Evolutionary conservation across 2,888 invertebrate genomes (phyloP).

Genomic region (Anodontia alba): DNA sequence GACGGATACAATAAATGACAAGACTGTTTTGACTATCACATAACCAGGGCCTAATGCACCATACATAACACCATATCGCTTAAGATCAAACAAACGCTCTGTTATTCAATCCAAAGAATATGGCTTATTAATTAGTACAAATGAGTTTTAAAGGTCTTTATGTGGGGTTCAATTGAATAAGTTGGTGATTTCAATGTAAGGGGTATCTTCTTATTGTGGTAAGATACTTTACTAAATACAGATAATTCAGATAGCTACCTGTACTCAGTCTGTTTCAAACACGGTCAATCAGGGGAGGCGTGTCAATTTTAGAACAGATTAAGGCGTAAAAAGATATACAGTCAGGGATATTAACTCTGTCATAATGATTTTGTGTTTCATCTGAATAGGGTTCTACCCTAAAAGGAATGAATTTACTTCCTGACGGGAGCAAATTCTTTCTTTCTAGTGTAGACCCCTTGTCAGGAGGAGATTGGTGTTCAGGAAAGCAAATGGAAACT

Average conservation of each 20-base stretch:
- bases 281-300: too few relatives aligned
- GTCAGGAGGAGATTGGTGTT: too few relatives aligned
- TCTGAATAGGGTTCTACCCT: too few relatives aligned
- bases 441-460: too few relatives aligned
- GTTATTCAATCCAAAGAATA: constrained; percentile 14
- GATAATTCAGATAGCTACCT: neutral
- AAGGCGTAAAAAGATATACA: too few relatives aligned
- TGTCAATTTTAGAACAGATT: too few relatives aligned
- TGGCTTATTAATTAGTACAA: constrained; percentile 14
- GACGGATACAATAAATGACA: neutral
- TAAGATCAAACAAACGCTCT: neutral
- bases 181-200: constrained; percentile 4
- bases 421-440: too few relatives aligned
- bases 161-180: neutral
- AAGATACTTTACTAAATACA: constrained; percentile 3
- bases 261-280: neutral
- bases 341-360: too few relatives aligned
- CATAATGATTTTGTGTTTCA: too few relatives aligned
- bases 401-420: too few relatives aligned
- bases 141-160: constrained; percentile 6
- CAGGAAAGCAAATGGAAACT: too few relatives aligned
- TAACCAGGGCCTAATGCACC: constrained; percentile 1
- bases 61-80: neutral
- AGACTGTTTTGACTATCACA: neutral
- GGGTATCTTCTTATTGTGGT: neutral